These are phyloP conservation scores for Entomyzon cyanotis DNA, from an alignment of 2,113 vertebrate species.

Conservation along the genomic window DNA sequence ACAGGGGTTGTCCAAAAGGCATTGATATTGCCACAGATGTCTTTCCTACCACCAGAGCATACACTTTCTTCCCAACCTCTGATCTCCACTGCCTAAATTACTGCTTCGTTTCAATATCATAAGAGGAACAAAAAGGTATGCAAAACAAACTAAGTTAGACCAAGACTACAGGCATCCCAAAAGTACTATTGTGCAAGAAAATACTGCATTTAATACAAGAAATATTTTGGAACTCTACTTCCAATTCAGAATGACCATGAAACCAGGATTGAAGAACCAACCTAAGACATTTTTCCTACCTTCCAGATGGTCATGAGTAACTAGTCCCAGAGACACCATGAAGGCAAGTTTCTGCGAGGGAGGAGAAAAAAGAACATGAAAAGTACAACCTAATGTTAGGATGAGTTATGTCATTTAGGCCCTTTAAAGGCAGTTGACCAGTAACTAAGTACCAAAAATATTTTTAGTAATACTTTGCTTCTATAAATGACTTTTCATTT, in stretches of 20 bases:
- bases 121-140: neutral
- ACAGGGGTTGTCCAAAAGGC: neutral
- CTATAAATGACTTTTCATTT: neutral
- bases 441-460: neutral
- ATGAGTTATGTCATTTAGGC: neutral
- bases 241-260: neutral
- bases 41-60: neutral
- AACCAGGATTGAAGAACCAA: neutral
- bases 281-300: slow-evolving; percentile 76
- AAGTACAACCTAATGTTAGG: neutral
- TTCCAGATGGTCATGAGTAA: slow-evolving; percentile 96
- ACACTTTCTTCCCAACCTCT: neutral
- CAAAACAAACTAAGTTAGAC: neutral
- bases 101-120: neutral
- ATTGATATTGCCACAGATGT: neutral
- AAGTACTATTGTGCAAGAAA: neutral
- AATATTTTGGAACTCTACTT: neutral
- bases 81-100: neutral
- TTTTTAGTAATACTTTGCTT: neutral
- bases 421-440: neutral
- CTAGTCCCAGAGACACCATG: slow-evolving; percentile 96
- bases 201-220: neutral
- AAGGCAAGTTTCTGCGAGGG: slow-evolving; percentile 94
- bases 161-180: neutral
- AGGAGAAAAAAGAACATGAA: slow-evolving; percentile 18